These are phyloP conservation scores for Catocala sponsa DNA, from an alignment of 2,888 invertebrate genomes.

Conservation along the genomic window DNA sequence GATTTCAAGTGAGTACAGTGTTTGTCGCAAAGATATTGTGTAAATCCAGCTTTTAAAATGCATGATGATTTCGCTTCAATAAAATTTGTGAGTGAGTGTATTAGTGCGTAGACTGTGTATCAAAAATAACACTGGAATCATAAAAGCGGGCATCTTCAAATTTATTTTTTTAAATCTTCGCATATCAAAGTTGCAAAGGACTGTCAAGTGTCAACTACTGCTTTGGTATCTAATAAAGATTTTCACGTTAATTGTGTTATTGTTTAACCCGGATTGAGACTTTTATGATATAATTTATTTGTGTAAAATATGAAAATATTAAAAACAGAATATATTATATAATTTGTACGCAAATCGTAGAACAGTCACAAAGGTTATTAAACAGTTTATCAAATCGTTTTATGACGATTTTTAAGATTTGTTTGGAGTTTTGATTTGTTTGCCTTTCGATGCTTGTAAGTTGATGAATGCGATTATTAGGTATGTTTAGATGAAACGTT, in stretches of 20 bases:
- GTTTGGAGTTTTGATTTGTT: slow-evolving; percentile 2
- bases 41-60: slow-evolving; percentile 20
- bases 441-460: neutral
- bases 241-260: slow-evolving; percentile 11
- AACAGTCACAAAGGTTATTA: too few relatives aligned
- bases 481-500: neutral
- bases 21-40: slow-evolving; percentile 16
- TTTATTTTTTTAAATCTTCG: slow-evolving; percentile 30
- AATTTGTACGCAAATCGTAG: too few relatives aligned
- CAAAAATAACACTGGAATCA: slow-evolving; percentile 51
- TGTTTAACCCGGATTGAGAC: slow-evolving; percentile 2
- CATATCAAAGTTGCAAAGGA: slow-evolving; percentile 22
- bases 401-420: neutral
- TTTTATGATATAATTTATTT: slow-evolving; percentile 3
- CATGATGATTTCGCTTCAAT: slow-evolving; percentile 14
- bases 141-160: slow-evolving; percentile 19
- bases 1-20: slow-evolving; percentile 59
- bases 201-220: slow-evolving; percentile 17
- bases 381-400: too few relatives aligned
- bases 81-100: slow-evolving; percentile 41
- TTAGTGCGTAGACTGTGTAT: slow-evolving; percentile 37
- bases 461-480: slow-evolving; percentile 3
- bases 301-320: neutral
- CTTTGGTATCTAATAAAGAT: slow-evolving; percentile 15
- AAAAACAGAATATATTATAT: too few relatives aligned